Evolutionary conservation across 2,888 invertebrate genomes (phyloP).

Genomic region (Perithous albicinctus): DNA sequence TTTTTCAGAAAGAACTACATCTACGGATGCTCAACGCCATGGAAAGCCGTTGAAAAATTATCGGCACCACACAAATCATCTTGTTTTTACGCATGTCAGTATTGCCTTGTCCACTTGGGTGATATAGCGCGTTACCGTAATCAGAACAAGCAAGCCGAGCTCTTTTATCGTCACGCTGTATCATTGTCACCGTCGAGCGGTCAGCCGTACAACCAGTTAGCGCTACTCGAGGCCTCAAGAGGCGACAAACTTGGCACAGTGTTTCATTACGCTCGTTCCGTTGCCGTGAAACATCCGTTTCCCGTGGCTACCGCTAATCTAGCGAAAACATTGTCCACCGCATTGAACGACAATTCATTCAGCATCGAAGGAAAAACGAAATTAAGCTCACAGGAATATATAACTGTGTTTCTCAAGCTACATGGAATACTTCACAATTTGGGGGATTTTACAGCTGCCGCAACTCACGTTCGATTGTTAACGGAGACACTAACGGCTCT

Average conservation of each 20-base stretch:
- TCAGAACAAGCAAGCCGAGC: conserved; percentile 92
- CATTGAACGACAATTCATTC: conserved; percentile 84
- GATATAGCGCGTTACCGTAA: conserved; percentile 94
- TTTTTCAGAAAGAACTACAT: conserved; percentile 84
- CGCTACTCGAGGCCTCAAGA: conserved; percentile 92
- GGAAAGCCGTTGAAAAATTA: conserved; percentile 82
- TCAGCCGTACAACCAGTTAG: conserved; percentile 96
- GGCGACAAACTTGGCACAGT: conserved; percentile 93
- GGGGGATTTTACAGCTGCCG: conserved; percentile 87
- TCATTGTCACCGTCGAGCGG: conserved; percentile 91
- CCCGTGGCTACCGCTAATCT: conserved; percentile 93
- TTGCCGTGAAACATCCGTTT: conserved; percentile 94
- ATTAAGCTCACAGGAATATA: conserved; percentile 87
- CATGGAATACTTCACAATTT: conserved; percentile 87
- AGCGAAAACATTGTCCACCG: conserved; percentile 89
- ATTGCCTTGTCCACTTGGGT: conserved; percentile 95
- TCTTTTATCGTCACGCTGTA: conserved; percentile 93
- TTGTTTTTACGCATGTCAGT: conserved; percentile 94
- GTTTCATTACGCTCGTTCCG: conserved; percentile 94
- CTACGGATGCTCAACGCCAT: conserved; percentile 84
- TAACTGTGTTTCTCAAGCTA: conserved; percentile 87
- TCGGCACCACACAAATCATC: conserved; percentile 88
- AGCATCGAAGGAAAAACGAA: conserved; percentile 85
- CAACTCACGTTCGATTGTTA: conserved; percentile 88
- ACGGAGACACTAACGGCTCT: conserved; percentile 91